Evolutionary conservation across 2,888 invertebrate species (phyloP), one percentile per base, ranked within the genome.

Genomic region (Physocephala rufipes): DNA sequence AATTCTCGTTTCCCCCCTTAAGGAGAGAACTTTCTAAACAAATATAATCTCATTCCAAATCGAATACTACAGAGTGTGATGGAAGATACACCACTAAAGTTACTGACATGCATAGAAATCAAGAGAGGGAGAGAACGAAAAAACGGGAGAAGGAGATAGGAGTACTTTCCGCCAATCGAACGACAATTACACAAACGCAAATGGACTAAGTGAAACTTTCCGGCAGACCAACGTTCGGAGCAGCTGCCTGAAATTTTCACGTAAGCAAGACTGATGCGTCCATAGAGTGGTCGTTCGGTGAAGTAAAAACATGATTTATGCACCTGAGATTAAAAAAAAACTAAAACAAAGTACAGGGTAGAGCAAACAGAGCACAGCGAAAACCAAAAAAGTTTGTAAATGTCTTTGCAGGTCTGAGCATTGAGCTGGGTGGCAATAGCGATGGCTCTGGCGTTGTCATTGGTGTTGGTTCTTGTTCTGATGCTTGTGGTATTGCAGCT

Each of bases 231-330:
- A 66, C 36, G 43, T 24, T 53, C n/a, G 43, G 24, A 53, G 16
- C 67, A 47, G 58, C 47, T 67, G 58, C 55, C 58, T 67, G 47
- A 67, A 58, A 67, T 24, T 43, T 58, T 58, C 19, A 55, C 55
- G 53, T 53, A 55, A 36, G 24, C 53, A 53, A 66, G 51, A 53
- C n/a, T 43, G 21, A 55, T 36, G 51, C 55, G 19, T n/a, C 36
- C 45, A 45, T 43, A 26, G n/a, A 28, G 58, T 26, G 26, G 15
- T 15, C 16, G 58, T 15, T 53, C 47, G 24, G 15, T 24, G 12
- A 63, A 47, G 63, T 15, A 45, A 68, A 62, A 62, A 30, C 68
- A 51, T 68, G 68, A 68, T 68, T 68, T 68, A 68, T 68, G 68
- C 68, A 68, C 62, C 28, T 47, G 67, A 30, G 59, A 36, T 61